Conservation (phyloP, 2,113 vertebrate genomes). For the Microcebus tavaratra region DNA sequence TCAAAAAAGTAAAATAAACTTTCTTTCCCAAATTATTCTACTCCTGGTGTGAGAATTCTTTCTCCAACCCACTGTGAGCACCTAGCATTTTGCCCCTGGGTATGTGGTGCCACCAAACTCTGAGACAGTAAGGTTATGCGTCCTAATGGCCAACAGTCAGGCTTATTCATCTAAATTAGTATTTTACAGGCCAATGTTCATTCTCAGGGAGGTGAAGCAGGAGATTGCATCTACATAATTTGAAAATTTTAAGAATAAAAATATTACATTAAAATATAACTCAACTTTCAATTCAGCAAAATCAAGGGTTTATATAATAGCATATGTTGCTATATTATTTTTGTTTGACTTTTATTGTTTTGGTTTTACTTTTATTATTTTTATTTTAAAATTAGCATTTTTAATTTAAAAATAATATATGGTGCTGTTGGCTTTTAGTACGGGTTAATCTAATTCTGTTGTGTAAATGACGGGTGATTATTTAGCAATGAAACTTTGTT, state of each 20-base stretch:
- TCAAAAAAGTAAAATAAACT: no score
- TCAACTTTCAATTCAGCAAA: background rate
- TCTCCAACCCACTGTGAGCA: no score
- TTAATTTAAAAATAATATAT: conserved; percentile 37
- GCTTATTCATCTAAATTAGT: background rate
- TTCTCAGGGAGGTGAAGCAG: background rate
- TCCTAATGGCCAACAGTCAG: background rate
- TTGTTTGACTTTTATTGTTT: conserved; percentile 30
- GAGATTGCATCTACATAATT: background rate
- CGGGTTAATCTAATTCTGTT: conserved; percentile 2
- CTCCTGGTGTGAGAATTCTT: no score
- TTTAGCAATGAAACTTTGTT: conserved; percentile 7
- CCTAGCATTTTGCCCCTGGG: background rate
- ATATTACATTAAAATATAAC: background rate
- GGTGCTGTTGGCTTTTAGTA: background rate
- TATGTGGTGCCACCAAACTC: background rate
- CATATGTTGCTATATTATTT: background rate
- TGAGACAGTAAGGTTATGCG: background rate
- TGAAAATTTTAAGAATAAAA: background rate
- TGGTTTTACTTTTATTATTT: conserved; percentile 29
- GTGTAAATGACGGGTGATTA: conserved; percentile 20
- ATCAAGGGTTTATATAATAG: background rate
- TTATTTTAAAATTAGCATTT: conserved; percentile 41
- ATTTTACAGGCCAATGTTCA: background rate
- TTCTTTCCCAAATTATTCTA: no score